Evolutionary conservation across 2,888 invertebrate species (phyloP).

Genomic region (Acanthococcus lagerstroemiae): DNA sequence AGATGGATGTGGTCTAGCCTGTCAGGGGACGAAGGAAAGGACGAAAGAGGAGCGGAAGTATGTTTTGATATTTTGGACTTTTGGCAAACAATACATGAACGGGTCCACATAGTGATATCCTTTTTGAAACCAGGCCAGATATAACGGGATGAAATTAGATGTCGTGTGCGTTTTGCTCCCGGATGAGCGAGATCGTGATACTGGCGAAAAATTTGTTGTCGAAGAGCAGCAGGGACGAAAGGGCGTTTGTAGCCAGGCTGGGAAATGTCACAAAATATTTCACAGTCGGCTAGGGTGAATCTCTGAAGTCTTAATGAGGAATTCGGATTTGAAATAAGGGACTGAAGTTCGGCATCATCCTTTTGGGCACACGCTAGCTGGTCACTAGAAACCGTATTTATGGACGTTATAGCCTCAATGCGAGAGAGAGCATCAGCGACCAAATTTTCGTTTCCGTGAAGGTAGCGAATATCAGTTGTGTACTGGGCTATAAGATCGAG

Average conservation of each 20-base stretch:
- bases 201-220: background rate
- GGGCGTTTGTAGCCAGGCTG: background rate
- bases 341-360: background rate
- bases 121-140: background rate
- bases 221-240: background rate
- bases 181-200: background rate
- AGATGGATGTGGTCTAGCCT: background rate
- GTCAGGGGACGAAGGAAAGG: background rate
- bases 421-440: conserved; percentile 21
- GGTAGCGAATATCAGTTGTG: conserved; percentile 36
- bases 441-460: conserved; percentile 16
- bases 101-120: no score
- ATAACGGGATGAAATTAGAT: background rate
- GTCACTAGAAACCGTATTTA: background rate
- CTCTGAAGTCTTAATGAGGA: no score
- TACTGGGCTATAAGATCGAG: conserved; percentile 18
- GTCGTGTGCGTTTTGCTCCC: background rate
- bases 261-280: background rate
- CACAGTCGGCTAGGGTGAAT: no score
- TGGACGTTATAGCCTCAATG: background rate
- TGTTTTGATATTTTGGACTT: background rate
- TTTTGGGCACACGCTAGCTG: background rate
- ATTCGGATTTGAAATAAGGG: no score
- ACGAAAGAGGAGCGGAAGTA: background rate
- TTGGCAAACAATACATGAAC: background rate